A percentile compares a stretch with the other conserved stretches of the same genome.
phyloP scores from a whole-genome alignment of 2,888 invertebrate species.

The Luperina testacea region DNA sequence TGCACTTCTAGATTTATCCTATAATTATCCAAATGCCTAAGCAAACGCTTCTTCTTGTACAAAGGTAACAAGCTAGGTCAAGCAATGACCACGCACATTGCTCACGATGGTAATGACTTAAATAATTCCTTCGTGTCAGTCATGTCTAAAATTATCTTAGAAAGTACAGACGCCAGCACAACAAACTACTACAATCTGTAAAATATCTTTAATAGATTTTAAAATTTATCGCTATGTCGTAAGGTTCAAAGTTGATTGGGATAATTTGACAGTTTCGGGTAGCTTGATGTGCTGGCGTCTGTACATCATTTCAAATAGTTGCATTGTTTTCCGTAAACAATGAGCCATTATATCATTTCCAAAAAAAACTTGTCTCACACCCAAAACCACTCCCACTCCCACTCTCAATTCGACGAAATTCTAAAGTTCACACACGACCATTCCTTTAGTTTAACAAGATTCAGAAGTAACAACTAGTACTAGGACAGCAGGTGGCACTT shows the following conservation, averaged over 20 bases:
- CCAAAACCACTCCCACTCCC: not conserved
- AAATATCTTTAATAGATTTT: no score
- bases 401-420: slow-evolving; percentile 32
- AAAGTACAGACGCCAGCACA: no score
- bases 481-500: slow-evolving; percentile 34
- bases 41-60: not conserved
- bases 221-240: no score
- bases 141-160: not conserved
- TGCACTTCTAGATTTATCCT: not conserved
- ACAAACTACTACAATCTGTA: no score
- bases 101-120: not conserved
- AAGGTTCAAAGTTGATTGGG: no score
- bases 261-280: no score
- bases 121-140: not conserved
- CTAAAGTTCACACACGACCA: slow-evolving; percentile 38
- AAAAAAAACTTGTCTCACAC: not conserved
- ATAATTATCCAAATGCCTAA: not conserved
- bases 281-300: no score
- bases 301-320: not conserved
- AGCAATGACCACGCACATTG: not conserved
- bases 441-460: slow-evolving; percentile 57
- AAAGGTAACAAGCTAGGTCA: not conserved
- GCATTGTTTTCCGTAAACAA: not conserved
- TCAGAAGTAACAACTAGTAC: slow-evolving; percentile 42
- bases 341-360: not conserved